Evolutionary conservation across 2,113 vertebrate genomes (phyloP).

Genomic region (Cololabis saira): DNA sequence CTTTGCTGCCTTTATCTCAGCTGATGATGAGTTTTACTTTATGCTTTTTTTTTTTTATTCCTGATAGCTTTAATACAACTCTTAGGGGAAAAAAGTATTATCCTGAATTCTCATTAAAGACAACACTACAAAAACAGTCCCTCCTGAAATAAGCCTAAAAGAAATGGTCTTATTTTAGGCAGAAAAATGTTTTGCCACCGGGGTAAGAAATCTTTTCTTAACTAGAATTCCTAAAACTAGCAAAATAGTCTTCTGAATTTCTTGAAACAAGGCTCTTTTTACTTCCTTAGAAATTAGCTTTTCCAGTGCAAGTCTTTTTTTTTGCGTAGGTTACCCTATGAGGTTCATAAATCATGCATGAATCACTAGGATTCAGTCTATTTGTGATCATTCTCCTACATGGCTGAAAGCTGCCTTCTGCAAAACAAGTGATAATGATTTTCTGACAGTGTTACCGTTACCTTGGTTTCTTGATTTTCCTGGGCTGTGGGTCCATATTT

Average conservation of each 20-base stretch:
- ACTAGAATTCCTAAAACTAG: no score
- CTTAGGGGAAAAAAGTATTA: conserved; percentile 3
- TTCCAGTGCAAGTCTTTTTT: background rate
- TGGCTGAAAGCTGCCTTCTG: conserved; percentile 18
- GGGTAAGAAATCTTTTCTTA: no score
- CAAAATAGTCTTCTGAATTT: background rate
- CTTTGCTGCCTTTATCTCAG: no score
- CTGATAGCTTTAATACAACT: conserved; percentile 12
- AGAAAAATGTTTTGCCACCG: no score
- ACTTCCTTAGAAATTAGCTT: no score
- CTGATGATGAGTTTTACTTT: background rate
- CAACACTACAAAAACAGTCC: background rate
- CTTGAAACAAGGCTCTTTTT: background rate
- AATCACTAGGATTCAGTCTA: conserved; percentile 8
- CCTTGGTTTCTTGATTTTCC: conserved; percentile 31
- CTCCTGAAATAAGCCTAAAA: no score
- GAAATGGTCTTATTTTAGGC: no score
- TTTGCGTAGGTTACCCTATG: background rate
- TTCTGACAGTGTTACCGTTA: conserved; percentile 21
- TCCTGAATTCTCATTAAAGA: conserved; percentile 4
- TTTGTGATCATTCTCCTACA: conserved; percentile 45
- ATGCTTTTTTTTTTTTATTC: background rate
- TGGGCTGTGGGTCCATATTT: conserved; percentile 23
- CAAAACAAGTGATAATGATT: conserved; percentile 19
- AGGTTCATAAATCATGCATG: conserved; percentile 58